phyloP scores from a whole-genome alignment of 2,113 vertebrate species.

The Seriola dumerili region DNA sequence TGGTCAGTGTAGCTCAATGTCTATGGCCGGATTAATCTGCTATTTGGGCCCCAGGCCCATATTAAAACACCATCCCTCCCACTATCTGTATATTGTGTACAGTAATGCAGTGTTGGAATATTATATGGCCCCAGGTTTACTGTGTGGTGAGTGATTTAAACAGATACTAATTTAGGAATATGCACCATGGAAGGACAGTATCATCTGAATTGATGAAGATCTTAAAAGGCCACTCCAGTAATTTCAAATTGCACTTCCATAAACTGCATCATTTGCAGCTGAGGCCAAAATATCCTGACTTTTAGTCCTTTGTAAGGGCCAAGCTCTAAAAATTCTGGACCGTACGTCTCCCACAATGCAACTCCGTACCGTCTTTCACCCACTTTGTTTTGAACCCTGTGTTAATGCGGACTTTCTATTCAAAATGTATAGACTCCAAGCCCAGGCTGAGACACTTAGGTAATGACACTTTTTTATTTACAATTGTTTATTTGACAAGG shows the following conservation, averaged over 20 bases:
- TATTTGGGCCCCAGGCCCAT: background rate
- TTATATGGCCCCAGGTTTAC: conserved; percentile 40
- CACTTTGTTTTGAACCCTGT: background rate
- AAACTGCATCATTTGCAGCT: background rate
- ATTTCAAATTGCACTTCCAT: conserved; percentile 12
- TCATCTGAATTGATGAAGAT: conserved; percentile 18
- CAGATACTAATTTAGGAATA: conserved; percentile 15
- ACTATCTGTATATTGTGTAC: conserved; percentile 4
- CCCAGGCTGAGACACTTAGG: background rate
- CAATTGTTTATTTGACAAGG: background rate
- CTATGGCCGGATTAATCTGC: background rate
- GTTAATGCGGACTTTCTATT: background rate
- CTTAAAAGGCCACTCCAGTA: conserved; percentile 9
- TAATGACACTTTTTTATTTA: background rate
- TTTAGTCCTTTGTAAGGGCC: background rate
- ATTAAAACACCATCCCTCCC: conserved; percentile 4
- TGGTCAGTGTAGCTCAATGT: background rate
- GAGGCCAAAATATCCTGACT: background rate
- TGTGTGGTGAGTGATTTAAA: conserved; percentile 27
- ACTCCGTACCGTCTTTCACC: background rate
- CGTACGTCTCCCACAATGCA: background rate
- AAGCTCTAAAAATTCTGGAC: background rate
- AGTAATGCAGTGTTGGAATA: conserved; percentile 13
- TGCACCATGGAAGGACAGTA: conserved; percentile 27
- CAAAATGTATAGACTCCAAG: background rate